A percentile compares a stretch with the other conserved stretches of the same genome.
Conservation (phyloP, 1,140 invertebrate species). For the Drosophila setifemur region DNA sequence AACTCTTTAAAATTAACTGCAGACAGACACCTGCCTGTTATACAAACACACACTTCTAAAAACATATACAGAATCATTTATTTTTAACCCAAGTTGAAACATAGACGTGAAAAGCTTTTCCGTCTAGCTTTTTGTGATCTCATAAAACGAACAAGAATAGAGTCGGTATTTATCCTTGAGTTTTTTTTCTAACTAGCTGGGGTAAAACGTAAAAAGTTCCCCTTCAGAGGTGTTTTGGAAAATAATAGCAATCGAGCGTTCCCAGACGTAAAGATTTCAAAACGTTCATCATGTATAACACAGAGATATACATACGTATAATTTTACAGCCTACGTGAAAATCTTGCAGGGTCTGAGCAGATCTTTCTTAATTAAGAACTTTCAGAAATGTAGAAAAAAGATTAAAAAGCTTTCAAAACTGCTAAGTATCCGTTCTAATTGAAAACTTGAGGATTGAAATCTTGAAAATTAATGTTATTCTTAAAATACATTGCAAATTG, state of each 20-base stretch:
- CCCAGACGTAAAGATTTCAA: slow-evolving; percentile 17
- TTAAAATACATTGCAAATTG: no score
- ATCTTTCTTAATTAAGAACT: no score
- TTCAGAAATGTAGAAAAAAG: no score
- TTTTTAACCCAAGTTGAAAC: slow-evolving; percentile 70
- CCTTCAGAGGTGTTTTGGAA: slow-evolving; percentile 54
- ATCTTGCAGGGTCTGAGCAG: no score
- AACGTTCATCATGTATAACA: no score
- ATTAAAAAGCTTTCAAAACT: no score
- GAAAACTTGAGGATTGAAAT: no score
- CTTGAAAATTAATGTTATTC: no score
- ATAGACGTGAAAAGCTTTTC: slow-evolving; percentile 72
- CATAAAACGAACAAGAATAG: slow-evolving; percentile 31
- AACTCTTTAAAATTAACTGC: slow-evolving; percentile 73
- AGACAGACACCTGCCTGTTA: slow-evolving; percentile 74
- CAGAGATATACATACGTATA: slow-evolving; percentile 1
- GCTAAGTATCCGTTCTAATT: no score
- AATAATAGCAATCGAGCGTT: slow-evolving; percentile 45
- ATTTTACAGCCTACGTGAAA: no score
- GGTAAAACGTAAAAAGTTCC: neutral
- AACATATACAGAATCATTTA: slow-evolving; percentile 51
- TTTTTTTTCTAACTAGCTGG: slow-evolving; percentile 44
- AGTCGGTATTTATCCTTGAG: slow-evolving; percentile 68
- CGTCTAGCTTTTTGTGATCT: slow-evolving; percentile 67
- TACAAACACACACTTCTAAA: neutral